Evolutionary conservation across 2,113 vertebrate genomes (phyloP), one percentile per base, ranked within the genome.

Genomic region (rat (Rattus norvegicus)): DNA sequence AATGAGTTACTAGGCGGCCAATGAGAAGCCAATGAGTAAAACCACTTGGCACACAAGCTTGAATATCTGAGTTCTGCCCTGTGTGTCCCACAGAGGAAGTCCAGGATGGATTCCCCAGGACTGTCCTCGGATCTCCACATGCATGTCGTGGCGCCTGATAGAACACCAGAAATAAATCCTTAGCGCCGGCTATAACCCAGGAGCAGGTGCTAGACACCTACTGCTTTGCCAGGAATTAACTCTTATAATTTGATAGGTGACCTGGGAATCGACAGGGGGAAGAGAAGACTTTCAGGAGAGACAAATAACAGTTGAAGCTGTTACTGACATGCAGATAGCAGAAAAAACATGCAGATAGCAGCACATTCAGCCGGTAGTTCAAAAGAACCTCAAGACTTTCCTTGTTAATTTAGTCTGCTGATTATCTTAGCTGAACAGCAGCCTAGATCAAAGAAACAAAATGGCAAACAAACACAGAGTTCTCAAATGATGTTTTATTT

Each of bases 381-480:
- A 85, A 88, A 88, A 90, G 76, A 90, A 56, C 70, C 72, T 90
- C 8, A 73, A 1, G 90, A 39, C 26, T 47, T 2, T 81, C 63
- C 19, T 17, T 54, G 7, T 86, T 13, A 49, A 22, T 72, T 61
- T 5, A 36, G 20, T 52, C 26, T 94, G 73, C 2, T 4, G 5
- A 8, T 67, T 54, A 24, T 75, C 12, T 49, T 95, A 36, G 43
- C 22, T 70, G 52, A 79, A 39, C 70, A 89, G 76, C 43, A 65
- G 77, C 63, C 54, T 76, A 65, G 39, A n/a, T 94, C 69, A 80
- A 80, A 92, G 69, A 86, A 54, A 36, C 30, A 90, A 76, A 86
- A 54, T 84, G 49, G 77, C 89, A 95, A 95, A 88, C 49, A 88
- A 95, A 87, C 56, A 63, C 36, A 92, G 56, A 92, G 49, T 77